Conservation (phyloP, 1,140 invertebrate species). For the Metopolophium dirhodum region DNA sequence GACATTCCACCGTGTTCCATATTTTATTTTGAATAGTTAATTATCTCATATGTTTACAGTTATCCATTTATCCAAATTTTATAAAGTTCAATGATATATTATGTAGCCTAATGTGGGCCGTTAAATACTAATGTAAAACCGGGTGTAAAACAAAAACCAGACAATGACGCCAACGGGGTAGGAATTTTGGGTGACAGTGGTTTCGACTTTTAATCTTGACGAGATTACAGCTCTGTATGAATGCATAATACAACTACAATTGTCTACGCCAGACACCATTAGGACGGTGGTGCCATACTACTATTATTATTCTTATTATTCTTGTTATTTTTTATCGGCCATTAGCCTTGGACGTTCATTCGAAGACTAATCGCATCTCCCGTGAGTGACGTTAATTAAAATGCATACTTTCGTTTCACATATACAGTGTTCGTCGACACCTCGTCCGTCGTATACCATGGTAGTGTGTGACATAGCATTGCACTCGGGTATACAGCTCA, state of each 20-base stretch:
- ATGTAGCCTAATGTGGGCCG: background rate
- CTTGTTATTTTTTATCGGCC: background rate
- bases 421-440: conserved; percentile 11
- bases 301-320: background rate
- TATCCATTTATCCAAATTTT: background rate
- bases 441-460: background rate
- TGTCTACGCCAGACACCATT: background rate
- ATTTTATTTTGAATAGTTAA: background rate
- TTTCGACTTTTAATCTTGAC: conserved; percentile 23
- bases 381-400: conserved; percentile 30
- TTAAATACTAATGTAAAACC: background rate
- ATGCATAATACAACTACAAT: background rate
- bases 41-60: background rate
- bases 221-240: background rate
- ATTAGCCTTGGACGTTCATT: conserved; percentile 7
- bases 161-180: background rate
- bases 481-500: background rate
- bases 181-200: background rate
- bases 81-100: background rate
- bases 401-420: background rate
- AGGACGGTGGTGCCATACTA: background rate
- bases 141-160: background rate
- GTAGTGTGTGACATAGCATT: background rate
- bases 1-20: background rate
- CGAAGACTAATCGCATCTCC: conserved; percentile 21